Percentiles rank a stretch among this genome's conserved stretches.
Conservation (phyloP, 2,888 invertebrate genomes). For the Chloroclysta siterata region DNA sequence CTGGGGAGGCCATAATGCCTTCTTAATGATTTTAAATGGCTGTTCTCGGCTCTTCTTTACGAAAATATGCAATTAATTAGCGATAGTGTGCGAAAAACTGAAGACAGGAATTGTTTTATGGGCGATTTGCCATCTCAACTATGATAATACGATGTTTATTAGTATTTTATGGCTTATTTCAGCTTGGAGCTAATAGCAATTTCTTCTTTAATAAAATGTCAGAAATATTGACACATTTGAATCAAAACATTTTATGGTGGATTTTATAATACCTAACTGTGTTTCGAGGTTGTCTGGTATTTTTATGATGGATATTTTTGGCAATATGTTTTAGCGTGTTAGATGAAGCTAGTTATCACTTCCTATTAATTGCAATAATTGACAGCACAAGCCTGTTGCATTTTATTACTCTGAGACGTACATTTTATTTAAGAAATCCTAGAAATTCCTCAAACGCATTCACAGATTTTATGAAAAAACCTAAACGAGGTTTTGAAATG, state of each 20-base stretch:
- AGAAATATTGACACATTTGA: slow-evolving; percentile 41
- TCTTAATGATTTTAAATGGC: slow-evolving; percentile 57
- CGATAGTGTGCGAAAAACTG: slow-evolving; percentile 59
- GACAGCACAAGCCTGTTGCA: too few relatives aligned
- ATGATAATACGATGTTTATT: slow-evolving; percentile 45
- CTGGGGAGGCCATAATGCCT: slow-evolving; percentile 57
- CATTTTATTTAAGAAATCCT: too few relatives aligned
- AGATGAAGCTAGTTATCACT: not conserved
- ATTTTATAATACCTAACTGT: slow-evolving; percentile 12
- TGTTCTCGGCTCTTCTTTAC: slow-evolving; percentile 45
- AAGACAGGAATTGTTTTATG: slow-evolving; percentile 47
- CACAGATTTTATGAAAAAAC: too few relatives aligned
- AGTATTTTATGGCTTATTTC: slow-evolving; percentile 36
- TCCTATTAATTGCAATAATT: too few relatives aligned
- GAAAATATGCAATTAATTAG: slow-evolving; percentile 72
- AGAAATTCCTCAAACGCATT: too few relatives aligned
- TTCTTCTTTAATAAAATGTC: slow-evolving; percentile 46
- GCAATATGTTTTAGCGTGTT: not conserved
- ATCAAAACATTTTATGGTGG: slow-evolving; percentile 32
- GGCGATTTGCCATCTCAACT: slow-evolving; percentile 35
- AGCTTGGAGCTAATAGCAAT: slow-evolving; percentile 33
- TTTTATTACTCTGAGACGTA: too few relatives aligned
- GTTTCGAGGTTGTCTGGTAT: slow-evolving; percentile 21
- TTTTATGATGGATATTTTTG: not conserved
- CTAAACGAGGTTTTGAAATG: too few relatives aligned